These are phyloP conservation scores for Pipa parva DNA, from an alignment of 2,113 vertebrate genomes.

Conservation along the genomic window DNA sequence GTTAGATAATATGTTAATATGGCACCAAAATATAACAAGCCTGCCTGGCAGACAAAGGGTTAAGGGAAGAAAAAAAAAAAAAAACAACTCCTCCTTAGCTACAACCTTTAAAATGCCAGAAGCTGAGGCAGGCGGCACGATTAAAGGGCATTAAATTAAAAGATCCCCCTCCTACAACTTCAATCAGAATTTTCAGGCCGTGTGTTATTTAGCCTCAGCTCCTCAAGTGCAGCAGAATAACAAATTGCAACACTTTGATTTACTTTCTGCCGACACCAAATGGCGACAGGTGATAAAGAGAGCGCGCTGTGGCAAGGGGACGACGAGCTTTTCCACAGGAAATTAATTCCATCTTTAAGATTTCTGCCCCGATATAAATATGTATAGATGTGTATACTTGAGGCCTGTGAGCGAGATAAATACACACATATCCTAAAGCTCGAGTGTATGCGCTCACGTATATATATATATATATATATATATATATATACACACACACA, in stretches of 20 bases:
- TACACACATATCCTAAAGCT: constrained; percentile 1
- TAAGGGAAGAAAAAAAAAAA: too few species aligned
- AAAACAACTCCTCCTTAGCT: constrained; percentile 19
- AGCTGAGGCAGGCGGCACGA: constrained; percentile 74
- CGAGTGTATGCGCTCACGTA: too few species aligned
- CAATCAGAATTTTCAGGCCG: constrained; percentile 83
- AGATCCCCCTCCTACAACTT: constrained; percentile 84
- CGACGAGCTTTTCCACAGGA: constrained; percentile 84
- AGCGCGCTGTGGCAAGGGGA: constrained; percentile 81
- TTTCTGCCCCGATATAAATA: constrained; percentile 71
- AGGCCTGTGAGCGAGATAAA: background rate
- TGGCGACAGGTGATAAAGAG: constrained; percentile 91
- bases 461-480: constrained; percentile 21
- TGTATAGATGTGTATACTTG: constrained; percentile 30
- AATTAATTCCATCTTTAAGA: constrained; percentile 98
- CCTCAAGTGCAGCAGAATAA: constrained; percentile 86
- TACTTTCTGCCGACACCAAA: constrained; percentile 86
- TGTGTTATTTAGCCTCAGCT: constrained; percentile 84
- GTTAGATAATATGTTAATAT: too few species aligned
- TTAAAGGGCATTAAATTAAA: constrained; percentile 90
- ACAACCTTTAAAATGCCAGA: constrained; percentile 78
- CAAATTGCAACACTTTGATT: constrained; percentile 81
- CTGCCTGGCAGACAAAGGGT: background rate
- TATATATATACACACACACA: background rate
- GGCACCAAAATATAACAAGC: background rate